phyloP scores from a whole-genome alignment of 2,797 vertebrate species.

The Eutrigla gurnardus region DNA sequence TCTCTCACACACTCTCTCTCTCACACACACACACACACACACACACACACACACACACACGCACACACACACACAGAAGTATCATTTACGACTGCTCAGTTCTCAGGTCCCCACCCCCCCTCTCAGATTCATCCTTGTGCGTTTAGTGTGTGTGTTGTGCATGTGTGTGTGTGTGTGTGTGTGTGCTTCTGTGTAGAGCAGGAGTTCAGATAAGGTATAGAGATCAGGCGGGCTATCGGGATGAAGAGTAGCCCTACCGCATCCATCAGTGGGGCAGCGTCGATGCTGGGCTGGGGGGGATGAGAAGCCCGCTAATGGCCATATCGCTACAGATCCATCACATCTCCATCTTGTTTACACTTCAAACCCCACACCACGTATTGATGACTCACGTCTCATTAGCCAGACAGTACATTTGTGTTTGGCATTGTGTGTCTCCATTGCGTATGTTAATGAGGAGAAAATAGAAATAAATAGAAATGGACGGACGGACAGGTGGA shows the following conservation, averaged over 20 bases:
- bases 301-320: constrained; percentile 64
- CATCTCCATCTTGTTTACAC: constrained; percentile 69
- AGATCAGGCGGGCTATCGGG: constrained; percentile 44
- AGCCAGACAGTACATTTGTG: constrained; percentile 43
- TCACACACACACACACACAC: constrained; percentile 9
- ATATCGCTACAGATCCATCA: constrained; percentile 68
- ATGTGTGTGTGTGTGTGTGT: constrained; percentile 30
- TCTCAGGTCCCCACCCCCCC: constrained; percentile 64
- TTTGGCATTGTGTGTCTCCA: constrained; percentile 42
- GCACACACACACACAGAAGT: constrained; percentile 40
- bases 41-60: constrained; percentile 25
- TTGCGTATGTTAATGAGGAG: constrained; percentile 1
- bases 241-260: constrained; percentile 53
- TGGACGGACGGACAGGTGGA: background rate
- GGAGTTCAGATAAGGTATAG: constrained; percentile 56
- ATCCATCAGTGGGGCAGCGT: constrained; percentile 61
- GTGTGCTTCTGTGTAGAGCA: constrained; percentile 28
- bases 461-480: background rate
- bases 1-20: constrained; percentile 33
- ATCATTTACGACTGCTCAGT: constrained; percentile 69
- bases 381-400: constrained; percentile 72
- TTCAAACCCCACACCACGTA: constrained; percentile 62
- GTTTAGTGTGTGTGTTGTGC: constrained; percentile 29
- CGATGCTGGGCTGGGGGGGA: constrained; percentile 21
- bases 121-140: constrained; percentile 68